Evolutionary conservation across 2,113 vertebrate species (phyloP).

Genomic region (Cephalopholis sonnerati): DNA sequence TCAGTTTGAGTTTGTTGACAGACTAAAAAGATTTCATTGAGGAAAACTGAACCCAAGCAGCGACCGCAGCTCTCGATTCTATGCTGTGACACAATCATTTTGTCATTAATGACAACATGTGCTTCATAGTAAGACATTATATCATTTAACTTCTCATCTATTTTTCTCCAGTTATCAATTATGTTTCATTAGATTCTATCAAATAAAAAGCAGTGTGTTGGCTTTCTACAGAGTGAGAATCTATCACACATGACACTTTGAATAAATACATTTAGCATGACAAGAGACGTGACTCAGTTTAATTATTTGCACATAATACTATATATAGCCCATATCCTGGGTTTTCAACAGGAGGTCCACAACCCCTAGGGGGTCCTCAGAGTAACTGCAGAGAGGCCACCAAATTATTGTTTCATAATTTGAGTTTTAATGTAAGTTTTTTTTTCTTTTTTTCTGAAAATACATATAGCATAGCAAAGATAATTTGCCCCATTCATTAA

Average conservation of each 20-base stretch:
- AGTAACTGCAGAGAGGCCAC: too few relatives aligned
- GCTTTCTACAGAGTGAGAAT: not conserved
- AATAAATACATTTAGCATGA: not conserved
- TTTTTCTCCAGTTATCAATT: not conserved
- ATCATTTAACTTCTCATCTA: not conserved
- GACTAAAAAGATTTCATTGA: constrained; percentile 25
- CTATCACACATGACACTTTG: not conserved
- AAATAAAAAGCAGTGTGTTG: not conserved
- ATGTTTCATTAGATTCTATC: not conserved
- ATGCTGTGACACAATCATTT: constrained; percentile 28
- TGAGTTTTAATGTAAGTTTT: too few relatives aligned
- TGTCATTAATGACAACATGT: not conserved
- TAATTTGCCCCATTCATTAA: too few relatives aligned
- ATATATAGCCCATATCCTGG: too few relatives aligned
- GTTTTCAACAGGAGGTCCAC: too few relatives aligned
- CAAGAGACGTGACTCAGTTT: not conserved
- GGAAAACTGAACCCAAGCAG: constrained; percentile 16
- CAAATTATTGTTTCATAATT: too few relatives aligned
- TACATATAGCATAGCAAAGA: too few relatives aligned
- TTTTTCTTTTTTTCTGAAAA: too few relatives aligned
- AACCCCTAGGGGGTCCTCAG: too few relatives aligned
- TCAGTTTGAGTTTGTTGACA: constrained; percentile 39
- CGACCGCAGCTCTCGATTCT: constrained; percentile 41
- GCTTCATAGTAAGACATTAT: not conserved
- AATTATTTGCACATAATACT: too few relatives aligned